phyloP scores from a whole-genome alignment of 2,888 invertebrate genomes.

The Chymomyza caudatula region DNA sequence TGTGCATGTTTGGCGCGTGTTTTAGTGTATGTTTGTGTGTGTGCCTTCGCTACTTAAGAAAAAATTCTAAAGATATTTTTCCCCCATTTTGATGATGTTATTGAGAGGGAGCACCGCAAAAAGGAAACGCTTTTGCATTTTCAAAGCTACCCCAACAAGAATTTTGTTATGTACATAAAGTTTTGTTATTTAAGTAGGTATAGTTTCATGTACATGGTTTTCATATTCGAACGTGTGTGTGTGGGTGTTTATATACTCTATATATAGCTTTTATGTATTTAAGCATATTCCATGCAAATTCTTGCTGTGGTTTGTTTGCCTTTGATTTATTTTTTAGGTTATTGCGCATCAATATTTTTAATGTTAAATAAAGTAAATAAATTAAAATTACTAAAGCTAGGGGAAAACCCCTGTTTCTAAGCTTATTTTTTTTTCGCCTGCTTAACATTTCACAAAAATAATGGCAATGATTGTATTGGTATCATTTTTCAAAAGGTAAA shows the following conservation, averaged over 20 bases:
- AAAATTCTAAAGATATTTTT: slow-evolving; percentile 48
- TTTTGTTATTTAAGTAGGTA: slow-evolving; percentile 26
- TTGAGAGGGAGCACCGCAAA: not conserved
- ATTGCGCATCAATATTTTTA: slow-evolving; percentile 45
- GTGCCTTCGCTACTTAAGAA: slow-evolving; percentile 23
- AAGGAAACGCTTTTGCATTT: slow-evolving; percentile 30
- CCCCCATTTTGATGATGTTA: slow-evolving; percentile 16
- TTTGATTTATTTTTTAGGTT: slow-evolving; percentile 42
- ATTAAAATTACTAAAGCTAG: not conserved
- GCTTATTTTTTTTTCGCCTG: no score
- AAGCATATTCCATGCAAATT: not conserved
- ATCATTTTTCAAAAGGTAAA: not conserved
- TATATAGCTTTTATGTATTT: no score
- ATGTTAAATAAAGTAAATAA: not conserved
- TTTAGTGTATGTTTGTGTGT: not conserved
- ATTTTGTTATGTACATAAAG: slow-evolving; percentile 45
- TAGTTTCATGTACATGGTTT: not conserved
- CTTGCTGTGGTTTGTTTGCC: slow-evolving; percentile 6
- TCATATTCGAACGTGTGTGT: not conserved
- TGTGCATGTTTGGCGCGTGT: not conserved
- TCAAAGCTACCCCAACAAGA: slow-evolving; percentile 57
- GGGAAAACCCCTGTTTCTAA: no score
- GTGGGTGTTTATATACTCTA: not conserved
- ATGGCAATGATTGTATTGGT: no score
- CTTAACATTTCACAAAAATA: not conserved